Conservation (phyloP, 2,113 vertebrate species). For the Circaetus gallicus region DNA sequence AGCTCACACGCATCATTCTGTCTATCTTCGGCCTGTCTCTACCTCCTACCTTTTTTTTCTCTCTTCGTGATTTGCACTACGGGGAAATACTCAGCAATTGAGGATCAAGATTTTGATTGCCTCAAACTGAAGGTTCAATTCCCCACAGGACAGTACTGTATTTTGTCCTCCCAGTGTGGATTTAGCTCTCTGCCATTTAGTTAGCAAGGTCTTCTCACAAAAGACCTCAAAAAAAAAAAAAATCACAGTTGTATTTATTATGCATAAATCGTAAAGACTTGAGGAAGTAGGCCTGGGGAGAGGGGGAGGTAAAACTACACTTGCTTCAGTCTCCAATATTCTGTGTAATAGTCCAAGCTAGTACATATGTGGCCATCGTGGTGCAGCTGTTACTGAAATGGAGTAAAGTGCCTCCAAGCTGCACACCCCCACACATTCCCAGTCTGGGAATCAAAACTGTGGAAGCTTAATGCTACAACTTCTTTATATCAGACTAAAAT, state of each 20-base stretch:
- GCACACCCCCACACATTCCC: not conserved
- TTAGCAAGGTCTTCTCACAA: not conserved
- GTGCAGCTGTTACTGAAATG: not conserved
- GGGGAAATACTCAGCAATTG: not conserved
- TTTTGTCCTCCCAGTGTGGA: not conserved
- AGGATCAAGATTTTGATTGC: not conserved
- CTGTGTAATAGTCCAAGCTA: not conserved
- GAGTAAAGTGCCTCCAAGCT: not conserved
- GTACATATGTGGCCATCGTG: not conserved
- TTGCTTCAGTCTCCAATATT: not conserved
- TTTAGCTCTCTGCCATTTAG: not conserved
- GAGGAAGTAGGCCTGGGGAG: rapidly evolving
- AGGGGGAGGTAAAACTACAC: not conserved
- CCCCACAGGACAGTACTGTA: not conserved
- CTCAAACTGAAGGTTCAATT: not conserved
- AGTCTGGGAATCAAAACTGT: not conserved
- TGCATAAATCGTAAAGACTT: not conserved
- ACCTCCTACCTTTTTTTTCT: not conserved
- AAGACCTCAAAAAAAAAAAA: not conserved
- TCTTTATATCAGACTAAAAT: not conserved
- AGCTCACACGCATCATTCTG: not conserved
- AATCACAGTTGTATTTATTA: not conserved
- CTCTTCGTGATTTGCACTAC: not conserved
- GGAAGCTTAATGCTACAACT: not conserved
- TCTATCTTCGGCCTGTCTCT: not conserved